Base-by-base conservation (phyloP, 2,113 vertebrate genomes). In the Tursiops truncatus region DNA sequence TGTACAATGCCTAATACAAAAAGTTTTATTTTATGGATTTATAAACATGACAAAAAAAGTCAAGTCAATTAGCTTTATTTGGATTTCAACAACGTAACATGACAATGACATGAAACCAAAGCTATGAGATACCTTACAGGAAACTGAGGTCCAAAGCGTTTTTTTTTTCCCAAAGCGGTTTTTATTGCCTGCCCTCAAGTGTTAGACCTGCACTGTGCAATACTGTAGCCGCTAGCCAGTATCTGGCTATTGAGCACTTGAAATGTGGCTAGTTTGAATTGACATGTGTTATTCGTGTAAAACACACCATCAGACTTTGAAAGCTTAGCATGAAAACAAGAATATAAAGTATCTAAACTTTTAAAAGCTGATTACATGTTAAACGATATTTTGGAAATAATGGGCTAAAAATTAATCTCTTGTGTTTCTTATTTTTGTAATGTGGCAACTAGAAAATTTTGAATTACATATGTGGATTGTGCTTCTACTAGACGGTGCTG, bases 21-120 rank as follows among this genome's bases (percentile, higher is more conserved):
- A 9, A 20, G 11, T 47, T 92, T 91, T 53, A 65, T 47, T 88
- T 56, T 83, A 53, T 82, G n/a, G 28, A 41, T 73, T 85, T 81
- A 58, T 90, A 25, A 94, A 86, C 7, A 33, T 80, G 74, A 68
- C 73, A 74, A 85, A 88, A 89, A n/a, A 3, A 1, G 13, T 31
- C 90, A 92, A 91, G 79, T 18, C 41, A 94, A 47, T 68, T 79
- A 89, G 36, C 50, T 93, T 83, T 92, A 92, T 82, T 77, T 93
- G 14, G 11, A 60, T 86, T 82, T 25, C 60, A 80, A 93, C n/a
- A 53, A 88, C 21, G 20, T 95, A 96, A 95, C 96, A 81, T 65
- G 21, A 88, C 87, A 90, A 80, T 80, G 33, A 96, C n/a, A 41
- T 44, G 56, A 71, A 89, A 68, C 53, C 83, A 86, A 85, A 95